Percentiles rank a stretch among this genome's conserved stretches.
Evolutionary conservation across 2,797 vertebrate species (phyloP).

Genomic region (Enteromius trimaculatus): DNA sequence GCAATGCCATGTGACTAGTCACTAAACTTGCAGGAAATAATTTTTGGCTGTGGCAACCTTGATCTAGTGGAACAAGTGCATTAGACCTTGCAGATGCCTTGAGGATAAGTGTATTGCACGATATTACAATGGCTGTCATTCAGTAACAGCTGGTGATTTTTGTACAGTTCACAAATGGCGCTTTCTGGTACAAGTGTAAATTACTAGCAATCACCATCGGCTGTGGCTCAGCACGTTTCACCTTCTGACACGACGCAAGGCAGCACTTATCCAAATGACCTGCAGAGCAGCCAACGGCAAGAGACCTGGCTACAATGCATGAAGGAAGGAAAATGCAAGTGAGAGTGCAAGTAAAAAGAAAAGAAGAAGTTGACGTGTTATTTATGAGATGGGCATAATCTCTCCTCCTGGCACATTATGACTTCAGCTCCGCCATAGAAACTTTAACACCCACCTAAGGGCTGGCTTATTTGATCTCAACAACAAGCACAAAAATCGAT

Average conservation of each 20-base stretch:
- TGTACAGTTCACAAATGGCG: conserved; percentile 43
- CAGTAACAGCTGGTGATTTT: conserved; percentile 34
- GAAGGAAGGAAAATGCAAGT: neutral
- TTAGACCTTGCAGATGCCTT: conserved; percentile 9
- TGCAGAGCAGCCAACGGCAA: neutral
- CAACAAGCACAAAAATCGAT: conserved; percentile 34
- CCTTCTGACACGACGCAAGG: conserved; percentile 8
- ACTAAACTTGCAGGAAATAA: conserved; percentile 63
- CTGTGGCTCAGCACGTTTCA: conserved; percentile 20
- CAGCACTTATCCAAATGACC: conserved; percentile 15
- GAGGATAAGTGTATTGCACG: conserved; percentile 11
- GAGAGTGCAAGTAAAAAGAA: neutral
- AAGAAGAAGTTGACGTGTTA: conserved; percentile 1
- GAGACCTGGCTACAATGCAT: neutral
- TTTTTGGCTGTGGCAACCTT: conserved; percentile 48
- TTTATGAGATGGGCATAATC: conserved; percentile 24
- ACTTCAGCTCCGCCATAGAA: conserved; percentile 16
- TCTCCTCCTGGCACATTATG: conserved; percentile 31
- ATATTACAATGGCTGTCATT: conserved; percentile 37
- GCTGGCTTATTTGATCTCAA: conserved; percentile 30
- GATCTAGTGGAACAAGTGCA: conserved; percentile 48
- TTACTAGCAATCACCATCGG: conserved; percentile 51
- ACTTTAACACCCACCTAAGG: conserved; percentile 38
- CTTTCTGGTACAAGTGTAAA: conserved; percentile 28
- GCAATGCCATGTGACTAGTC: neutral